Evolutionary conservation across 2,797 vertebrate species (phyloP), one percentile per base, ranked within the genome.

Genomic region (Sylvilagus floridanus): DNA sequence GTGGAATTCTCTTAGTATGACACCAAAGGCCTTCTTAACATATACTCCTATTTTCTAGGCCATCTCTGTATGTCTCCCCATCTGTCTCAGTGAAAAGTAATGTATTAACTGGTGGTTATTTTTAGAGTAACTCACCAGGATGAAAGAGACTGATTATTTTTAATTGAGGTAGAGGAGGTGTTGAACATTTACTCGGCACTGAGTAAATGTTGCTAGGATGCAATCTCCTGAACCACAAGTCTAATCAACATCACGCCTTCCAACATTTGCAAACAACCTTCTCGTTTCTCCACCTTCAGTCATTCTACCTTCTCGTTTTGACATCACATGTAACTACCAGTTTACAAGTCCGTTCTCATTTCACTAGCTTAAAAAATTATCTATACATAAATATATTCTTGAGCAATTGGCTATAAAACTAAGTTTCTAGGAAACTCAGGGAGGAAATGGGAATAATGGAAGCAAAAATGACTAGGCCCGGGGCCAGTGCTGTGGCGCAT

Each of bases 71-170:
- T 93, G 91, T 22, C 65, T 83, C 69, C 32, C 37, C 94, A 28
- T 42, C 12, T 90, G 54, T 35, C 62, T 60, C 65, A 91, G 52
- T 95, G 88, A 89, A 82, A 82, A 92, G 77, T 62, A 42, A 91
- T 88, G 37, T 37, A 8, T 86, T 96, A 95, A 97, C 72, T 84
- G 78, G 60, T 95, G 66, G 63, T 91, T 97, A 85, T 85, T 93
- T 95, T 94, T 57, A 68, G 66, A 96, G 68, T 37, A 90, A 90
- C 77, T 93, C 69, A 95, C 95, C 81, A 94, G 50, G 30, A 90
- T 90, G 84, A 79, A 72, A 84, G 73, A 93, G 81, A 94, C 30
- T 78, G 90, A 95, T 88, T 93, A 79, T 42, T 76, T 94, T 91
- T 96, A 86, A 93, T 21, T 63, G 73, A 93, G n/a, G 32, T 76